Evolutionary conservation across 1,140 invertebrate species (phyloP).

Genomic region (Diplogasteroides magnus): DNA sequence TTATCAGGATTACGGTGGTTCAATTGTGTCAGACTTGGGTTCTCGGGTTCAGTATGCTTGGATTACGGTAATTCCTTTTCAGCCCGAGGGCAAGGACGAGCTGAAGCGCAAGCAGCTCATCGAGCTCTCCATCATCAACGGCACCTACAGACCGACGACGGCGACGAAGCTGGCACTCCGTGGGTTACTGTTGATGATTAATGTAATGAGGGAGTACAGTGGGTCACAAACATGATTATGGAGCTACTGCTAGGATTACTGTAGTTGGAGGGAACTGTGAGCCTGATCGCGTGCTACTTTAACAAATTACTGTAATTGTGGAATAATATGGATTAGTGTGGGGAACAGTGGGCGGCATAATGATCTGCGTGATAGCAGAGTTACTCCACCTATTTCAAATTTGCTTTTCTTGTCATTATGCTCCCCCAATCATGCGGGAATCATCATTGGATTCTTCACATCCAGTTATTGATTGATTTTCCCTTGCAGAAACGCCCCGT

Average conservation of each 20-base stretch:
- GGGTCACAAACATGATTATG: too few relatives aligned
- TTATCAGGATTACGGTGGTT: too few relatives aligned
- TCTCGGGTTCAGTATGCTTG: too few relatives aligned
- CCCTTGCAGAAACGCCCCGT: not conserved
- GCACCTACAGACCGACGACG: slow-evolving; percentile 72
- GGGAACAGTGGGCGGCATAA: too few relatives aligned
- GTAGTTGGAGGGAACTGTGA: not conserved
- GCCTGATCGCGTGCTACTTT: not conserved
- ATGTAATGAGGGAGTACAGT: not conserved
- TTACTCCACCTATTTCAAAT: not conserved
- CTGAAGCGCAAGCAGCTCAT: slow-evolving; percentile 98
- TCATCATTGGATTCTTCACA: too few relatives aligned
- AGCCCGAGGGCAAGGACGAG: slow-evolving; percentile 99
- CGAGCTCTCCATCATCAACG: slow-evolving; percentile 99
- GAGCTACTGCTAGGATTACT: too few relatives aligned
- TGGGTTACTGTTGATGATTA: not conserved
- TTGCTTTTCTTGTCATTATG: not conserved
- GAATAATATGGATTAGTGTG: too few relatives aligned
- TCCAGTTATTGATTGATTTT: too few relatives aligned
- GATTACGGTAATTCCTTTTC: too few relatives aligned
- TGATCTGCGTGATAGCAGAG: not conserved
- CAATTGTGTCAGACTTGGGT: too few relatives aligned
- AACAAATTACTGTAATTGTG: too few relatives aligned
- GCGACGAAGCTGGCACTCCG: slow-evolving; percentile 15
- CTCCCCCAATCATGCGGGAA: not conserved